A percentile compares a stretch with the other conserved stretches of the same genome.
phyloP scores from a whole-genome alignment of 2,797 vertebrate species.

The Myotis vivesi region DNA sequence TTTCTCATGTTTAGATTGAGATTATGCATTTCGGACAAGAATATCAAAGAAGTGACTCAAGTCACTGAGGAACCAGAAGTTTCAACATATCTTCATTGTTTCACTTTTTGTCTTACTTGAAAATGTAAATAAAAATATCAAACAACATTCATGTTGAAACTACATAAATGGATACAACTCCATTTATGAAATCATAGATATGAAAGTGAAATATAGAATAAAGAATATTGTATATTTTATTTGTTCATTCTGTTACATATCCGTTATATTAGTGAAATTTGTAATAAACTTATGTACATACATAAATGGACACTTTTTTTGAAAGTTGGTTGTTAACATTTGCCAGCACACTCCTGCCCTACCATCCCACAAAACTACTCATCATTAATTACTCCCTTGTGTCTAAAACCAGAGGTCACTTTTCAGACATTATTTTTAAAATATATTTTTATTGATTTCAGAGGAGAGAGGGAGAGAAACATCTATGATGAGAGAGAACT shows the following conservation, averaged over 20 bases:
- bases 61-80: not conserved
- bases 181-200: not conserved
- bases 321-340: not conserved
- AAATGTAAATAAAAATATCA: slow-evolving; percentile 14
- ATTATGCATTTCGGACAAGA: not conserved
- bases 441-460: not conserved
- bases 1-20: not conserved
- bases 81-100: not conserved
- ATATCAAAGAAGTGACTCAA: not conserved
- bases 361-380: not conserved
- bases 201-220: not conserved
- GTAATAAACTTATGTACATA: not conserved
- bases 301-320: not conserved
- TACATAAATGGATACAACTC: not conserved
- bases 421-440: not conserved
- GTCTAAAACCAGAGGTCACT: not conserved
- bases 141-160: not conserved
- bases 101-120: slow-evolving; percentile 11
- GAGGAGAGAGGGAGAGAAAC: not conserved
- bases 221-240: not conserved
- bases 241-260: not conserved
- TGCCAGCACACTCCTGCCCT: not conserved
- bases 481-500: not conserved
- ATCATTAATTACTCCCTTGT: not conserved
- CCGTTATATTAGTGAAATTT: not conserved